Base-by-base conservation (phyloP, 2,113 vertebrate species). In the Emberiza fucata region DNA sequence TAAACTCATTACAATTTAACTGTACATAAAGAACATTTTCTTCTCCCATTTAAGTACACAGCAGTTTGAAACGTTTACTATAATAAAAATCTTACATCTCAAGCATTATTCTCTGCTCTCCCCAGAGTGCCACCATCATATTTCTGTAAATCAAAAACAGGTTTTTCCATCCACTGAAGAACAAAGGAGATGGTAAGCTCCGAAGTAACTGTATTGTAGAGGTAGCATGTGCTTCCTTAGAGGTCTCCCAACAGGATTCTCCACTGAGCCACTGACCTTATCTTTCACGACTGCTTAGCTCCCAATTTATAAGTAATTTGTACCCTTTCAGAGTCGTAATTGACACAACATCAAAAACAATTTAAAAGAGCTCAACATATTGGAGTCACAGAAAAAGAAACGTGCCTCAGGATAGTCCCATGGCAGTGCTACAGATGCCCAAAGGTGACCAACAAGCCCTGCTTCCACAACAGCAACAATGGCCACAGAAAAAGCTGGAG, bases 381-480 rank as follows among this genome's bases (percentile, higher is more conserved):
- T 8, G 10, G 13, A 64, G 11, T 28, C 31, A 61, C 6, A 42
- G 25, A 8, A 18, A 29, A 8, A 33, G 6, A 1, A 31, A 11
- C 4, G 5, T 71, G 25, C 5, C 56, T 60, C 9, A 8, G n/a
- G 8, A 9, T 6, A 44, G 5, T 16, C 13, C 15, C 9, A 3
- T 5, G 29, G 10, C 17, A 14, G 22, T 2, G 11, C 24, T 57
- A 8, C 14, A 47, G 42, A 2, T 6, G 50, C 45, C 35, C 57
- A n/a, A 14, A 28, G 1, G 14, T 3, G 12, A 22, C 40, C 50
- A 33, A 14, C 2, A 40, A 12, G 18, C 33, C 7, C 51, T 8
- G 11, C 20, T 9, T 7, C 54, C 53, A 24, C 19, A 20, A 6
- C 24, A n/a, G 44, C 28, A 29, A 3, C 13, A 24, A 3, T 0